phyloP scores from a whole-genome alignment of 2,113 vertebrate species.

The Carassius gibelio region DNA sequence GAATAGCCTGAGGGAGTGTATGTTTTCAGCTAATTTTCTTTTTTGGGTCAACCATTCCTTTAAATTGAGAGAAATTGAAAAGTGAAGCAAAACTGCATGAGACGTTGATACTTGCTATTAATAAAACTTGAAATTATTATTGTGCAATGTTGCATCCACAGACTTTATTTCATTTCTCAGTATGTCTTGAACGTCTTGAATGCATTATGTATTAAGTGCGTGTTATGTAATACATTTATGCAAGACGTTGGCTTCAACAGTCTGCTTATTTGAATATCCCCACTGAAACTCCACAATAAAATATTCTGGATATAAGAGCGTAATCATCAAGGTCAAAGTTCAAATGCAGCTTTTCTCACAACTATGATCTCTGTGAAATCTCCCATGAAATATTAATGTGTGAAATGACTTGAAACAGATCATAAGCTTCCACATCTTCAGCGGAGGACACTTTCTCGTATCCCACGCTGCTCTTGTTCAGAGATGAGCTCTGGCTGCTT shows the following conservation, averaged over 20 bases:
- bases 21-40: no score
- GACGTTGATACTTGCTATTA: background rate
- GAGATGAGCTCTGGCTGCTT: constrained; percentile 15
- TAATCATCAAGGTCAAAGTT: background rate
- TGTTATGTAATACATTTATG: constrained; percentile 6
- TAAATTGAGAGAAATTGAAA: background rate
- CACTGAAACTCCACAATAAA: background rate
- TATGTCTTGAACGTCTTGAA: background rate
- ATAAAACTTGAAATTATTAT: background rate
- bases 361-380: constrained; percentile 9
- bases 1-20: no score
- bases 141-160: background rate
- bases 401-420: constrained; percentile 16
- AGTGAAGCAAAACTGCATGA: no score
- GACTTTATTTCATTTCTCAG: background rate
- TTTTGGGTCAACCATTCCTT: no score
- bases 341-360: background rate
- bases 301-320: background rate
- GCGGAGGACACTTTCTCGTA: background rate
- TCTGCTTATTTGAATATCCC: background rate
- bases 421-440: background rate
- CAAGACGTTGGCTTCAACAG: background rate
- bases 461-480: constrained; percentile 13
- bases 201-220: background rate
- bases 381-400: background rate